Base-by-base conservation (phyloP, 2,888 invertebrate genomes). In the Zeuzera pyrina region DNA sequence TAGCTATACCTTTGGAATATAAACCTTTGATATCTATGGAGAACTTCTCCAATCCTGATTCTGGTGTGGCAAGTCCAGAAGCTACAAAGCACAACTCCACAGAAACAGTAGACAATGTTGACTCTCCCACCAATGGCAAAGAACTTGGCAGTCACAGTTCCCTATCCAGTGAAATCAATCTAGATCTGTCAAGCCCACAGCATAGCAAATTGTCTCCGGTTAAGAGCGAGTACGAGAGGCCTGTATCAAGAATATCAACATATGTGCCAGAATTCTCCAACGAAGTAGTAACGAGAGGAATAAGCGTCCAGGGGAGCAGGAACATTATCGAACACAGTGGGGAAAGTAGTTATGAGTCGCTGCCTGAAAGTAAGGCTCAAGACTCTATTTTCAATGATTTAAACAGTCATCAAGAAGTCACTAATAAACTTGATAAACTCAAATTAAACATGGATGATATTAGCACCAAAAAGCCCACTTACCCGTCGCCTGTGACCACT, bases 61-160 rank as follows among this genome's bases (percentile, higher is more conserved):
- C 87, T 0, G 83, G 85, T 0, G 79, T 87, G 2, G 83, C 87
- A 6, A 87, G 86, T 49, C 87, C 87, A 0, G 85, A 85, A 21
- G 78, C 79, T 2, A 85, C 86, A 2, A 86, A 86, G 49, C 85
- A 85, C 41, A 86, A 85, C 42, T 84, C 86, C 0, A 79, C 83
- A 0, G 86, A 85, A 46, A 79, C 85, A 0, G 71, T 78, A 1
- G 78, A 81, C 31, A 79, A 81, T 35, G 81, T 81, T 1, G 79
- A 83, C 32, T 83, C 81, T 0, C 83, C 83, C 0, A 57, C 57
- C 3, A 76, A 77, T 14, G 70, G 74, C 11, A 84, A 84, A 27
- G 77, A 78, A 33, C 51, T 76, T 8, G 78, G 79, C 12, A 78
- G 79, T 25, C 84, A 74, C 34, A 72, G 77, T 38, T 83, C 84